Base-by-base conservation (phyloP, 1,140 invertebrate genomes). In the Aphaenogaster ashmeadi region DNA sequence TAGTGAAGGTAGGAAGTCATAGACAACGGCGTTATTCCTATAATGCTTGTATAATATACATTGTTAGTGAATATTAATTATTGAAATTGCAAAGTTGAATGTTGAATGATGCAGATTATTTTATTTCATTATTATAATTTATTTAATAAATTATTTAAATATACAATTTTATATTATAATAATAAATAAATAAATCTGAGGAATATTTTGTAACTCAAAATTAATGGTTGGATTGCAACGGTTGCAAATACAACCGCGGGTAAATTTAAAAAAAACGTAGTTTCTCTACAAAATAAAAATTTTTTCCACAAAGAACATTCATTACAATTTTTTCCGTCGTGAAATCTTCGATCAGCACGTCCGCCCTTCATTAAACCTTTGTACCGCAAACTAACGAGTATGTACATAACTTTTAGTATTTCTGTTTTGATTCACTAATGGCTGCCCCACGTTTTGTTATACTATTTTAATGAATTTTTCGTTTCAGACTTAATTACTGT, bases 301-400 rank as follows among this genome's bases (percentile, higher is more conserved):
- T 75, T 36, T 44, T 41, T 41, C 27, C n/a, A 88, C 66, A 41
- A 75, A 50, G 38, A 87, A 79, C 27, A 75, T 75, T 54, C 36
- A 77, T 89, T 89, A 79, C 38, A 41, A 52, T 88, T 80, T 60
- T 87, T 54, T 8, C 38, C 5, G 5, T 21, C n/a, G 3, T 11
- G 27, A 60, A n/a, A 83, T 69, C 47, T 81, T 87, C 75, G 11
- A 77, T 90, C 75, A 77, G 80, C 36, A 44, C 36, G 66, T 71
- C 52, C 44, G 56, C 50, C 66, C 8, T 81, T 81, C 69, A 52
- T 89, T 90, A 87, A 90, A 56, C 69, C 66, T 69, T 81, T 71
- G 38, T 79, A 69, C 11, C 47, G 41, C n/a, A 36, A 33, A 52
- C n/a, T 44, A 47, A 13, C 47, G 3, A 27, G 64, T 75, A 86